Base-by-base conservation (phyloP, 2,888 invertebrate species). In the Bursaphelenchus okinawaensis region DNA sequence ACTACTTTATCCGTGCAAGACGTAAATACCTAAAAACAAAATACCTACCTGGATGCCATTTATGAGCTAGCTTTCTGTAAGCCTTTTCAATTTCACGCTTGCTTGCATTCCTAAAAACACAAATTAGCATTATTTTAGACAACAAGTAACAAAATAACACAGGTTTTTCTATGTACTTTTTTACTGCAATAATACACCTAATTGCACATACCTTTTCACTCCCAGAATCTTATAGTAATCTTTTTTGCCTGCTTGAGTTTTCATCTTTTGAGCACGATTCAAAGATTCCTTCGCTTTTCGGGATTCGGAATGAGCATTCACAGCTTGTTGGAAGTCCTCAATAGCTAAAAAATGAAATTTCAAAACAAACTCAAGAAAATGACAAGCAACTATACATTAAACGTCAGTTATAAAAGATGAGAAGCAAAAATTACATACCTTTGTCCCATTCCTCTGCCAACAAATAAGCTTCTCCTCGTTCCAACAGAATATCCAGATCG, bases 31-130 rank as follows among this genome's bases (percentile, higher is more conserved):
- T n/a, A n/a, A n/a, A n/a, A n/a, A n/a, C n/a, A n/a, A n/a, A n/a
- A 85, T 89, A 95, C 85, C 90, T 92, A 85, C 98, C 98, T 0
- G 98, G 98, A 86, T 98, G 98, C 95, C 96, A 99, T 84, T 94
- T 91, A 85, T 93, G 92, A 16, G 98, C 98, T 60, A 92, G 88
- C 86, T 92, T 93, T 73, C 96, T 88, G 85, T 98, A 98, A 20
- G 93, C 96, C 86, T 95, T 96, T 16, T 89, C 87, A 52, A 99
- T 92, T 84, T 96, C 93, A 81, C 89, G 89, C 85, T 98, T 98
- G 57, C 87, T 89, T 1, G 98, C 96, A 60, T 88, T 89, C 82
- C 86, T 40, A 58, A 66, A 40, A 4, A 64, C n/a, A 7, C 16
- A 20, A n/a, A n/a, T n/a, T n/a, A n/a, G n/a, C n/a, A n/a, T n/a